Evolutionary conservation across 2,797 vertebrate species (phyloP), one percentile per base, ranked within the genome.

Genomic region (Glossophaga mutica): DNA sequence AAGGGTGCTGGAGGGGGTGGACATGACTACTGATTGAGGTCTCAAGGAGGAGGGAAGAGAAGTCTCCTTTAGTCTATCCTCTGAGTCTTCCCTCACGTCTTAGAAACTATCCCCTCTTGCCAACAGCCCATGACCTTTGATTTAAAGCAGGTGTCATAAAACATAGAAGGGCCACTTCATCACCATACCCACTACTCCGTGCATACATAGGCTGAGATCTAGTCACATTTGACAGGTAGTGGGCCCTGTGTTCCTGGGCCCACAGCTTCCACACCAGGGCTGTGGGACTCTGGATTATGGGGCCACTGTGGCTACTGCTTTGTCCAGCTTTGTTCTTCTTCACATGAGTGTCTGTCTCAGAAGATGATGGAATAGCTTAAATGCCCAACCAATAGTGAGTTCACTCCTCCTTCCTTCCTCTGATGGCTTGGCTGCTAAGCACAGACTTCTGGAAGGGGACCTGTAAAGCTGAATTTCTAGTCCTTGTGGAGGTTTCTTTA

Each of bases 121-220:
- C 52, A 24, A n/a, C 6, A 10, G 39, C 26, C n/a, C 46, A 26
- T 26, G 81, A 24, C 16, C 62, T 57, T 57, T 71, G 10, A 4
- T 70, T 87, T 85, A 29, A 92, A 95, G 73, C 46, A 59, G 26
- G 42, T 82, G 48, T 73, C 5, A 0, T 65, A 2, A 68, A 44
- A 67, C 12, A 6, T 3, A 55, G 65, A 4, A 50, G 44, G 46
- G 26, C 34, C 48, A 32, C 22, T 19, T 59, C 11, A 22, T 91
- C 32, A 73, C 46, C 14, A 4, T 0, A 12, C 15, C 42, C 7
- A 0, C 48, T 1, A 39, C 34, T 87, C 18, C 1, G 0, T 50
- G 39, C 32, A 48, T 34, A 12, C 1, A 11, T 29, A 5, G 22
- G 24, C 50, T 85, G 34, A 57, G 42, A 4, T 59, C 50, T 67